Evolutionary conservation across 2,888 invertebrate genomes (phyloP).

Genomic region (Chorisops tibialis): DNA sequence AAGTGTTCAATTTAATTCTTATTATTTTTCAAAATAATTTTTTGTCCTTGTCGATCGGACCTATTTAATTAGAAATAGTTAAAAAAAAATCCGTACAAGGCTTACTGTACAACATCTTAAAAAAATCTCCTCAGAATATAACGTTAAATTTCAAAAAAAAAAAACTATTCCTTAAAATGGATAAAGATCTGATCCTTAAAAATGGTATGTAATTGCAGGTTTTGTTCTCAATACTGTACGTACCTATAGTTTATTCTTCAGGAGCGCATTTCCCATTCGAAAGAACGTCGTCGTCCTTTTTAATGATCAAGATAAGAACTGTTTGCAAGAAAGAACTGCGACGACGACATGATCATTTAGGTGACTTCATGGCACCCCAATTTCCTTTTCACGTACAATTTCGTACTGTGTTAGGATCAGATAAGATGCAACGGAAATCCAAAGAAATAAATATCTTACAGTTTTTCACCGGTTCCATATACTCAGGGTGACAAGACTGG

Average conservation of each 20-base stretch:
- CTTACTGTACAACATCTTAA: too few species aligned
- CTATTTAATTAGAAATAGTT: too few species aligned
- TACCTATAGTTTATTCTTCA: background rate
- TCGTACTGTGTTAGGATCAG: conserved; percentile 7
- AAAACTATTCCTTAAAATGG: background rate
- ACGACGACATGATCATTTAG: conserved; percentile 20
- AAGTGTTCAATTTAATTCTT: too few species aligned
- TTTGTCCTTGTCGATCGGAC: too few species aligned
- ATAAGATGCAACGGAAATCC: conserved; percentile 24
- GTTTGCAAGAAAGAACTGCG: conserved; percentile 5
- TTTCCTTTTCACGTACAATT: conserved; percentile 15
- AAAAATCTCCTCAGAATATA: too few species aligned
- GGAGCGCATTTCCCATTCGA: too few species aligned
- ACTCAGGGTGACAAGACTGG: conserved; percentile 17
- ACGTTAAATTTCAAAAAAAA: too few species aligned
- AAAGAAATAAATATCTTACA: background rate
- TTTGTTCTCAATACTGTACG: conserved; percentile 14
- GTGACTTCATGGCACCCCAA: conserved; percentile 25
- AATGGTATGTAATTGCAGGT: conserved; percentile 23
- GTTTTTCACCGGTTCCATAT: background rate
- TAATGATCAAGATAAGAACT: conserved; percentile 13
- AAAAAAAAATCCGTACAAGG: too few species aligned
- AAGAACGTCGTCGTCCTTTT: background rate
- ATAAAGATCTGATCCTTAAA: conserved; percentile 15
- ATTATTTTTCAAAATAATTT: too few species aligned